Percentiles rank a stretch among this genome's conserved stretches.
Conservation (phyloP, 2,888 invertebrate species). For the Melinaea marsaeus region DNA sequence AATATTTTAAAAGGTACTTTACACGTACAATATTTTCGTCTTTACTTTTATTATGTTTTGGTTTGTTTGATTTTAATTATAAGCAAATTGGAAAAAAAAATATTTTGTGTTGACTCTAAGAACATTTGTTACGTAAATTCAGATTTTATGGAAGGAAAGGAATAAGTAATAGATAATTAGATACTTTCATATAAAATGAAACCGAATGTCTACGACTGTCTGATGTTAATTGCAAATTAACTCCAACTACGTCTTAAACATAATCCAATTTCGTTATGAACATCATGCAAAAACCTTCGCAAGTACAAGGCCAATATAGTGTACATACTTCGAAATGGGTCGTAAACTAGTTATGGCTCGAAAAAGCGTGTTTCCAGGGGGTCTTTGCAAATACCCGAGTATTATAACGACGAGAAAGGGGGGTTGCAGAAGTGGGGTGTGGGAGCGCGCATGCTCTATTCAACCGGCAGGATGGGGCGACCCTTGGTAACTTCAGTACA, state of each 20-base stretch:
- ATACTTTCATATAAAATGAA: background rate
- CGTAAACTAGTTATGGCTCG: conserved; percentile 31
- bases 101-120: too few relatives aligned
- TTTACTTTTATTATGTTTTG: too few relatives aligned
- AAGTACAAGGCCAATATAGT: conserved; percentile 24
- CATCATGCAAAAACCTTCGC: background rate
- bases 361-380: conserved; percentile 38
- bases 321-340: conserved; percentile 18
- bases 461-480: conserved; percentile 49
- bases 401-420: conserved; percentile 46
- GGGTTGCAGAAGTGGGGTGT: conserved; percentile 56
- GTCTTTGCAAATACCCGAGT: conserved; percentile 39
- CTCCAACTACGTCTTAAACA: background rate
- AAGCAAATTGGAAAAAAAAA: too few relatives aligned
- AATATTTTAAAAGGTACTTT: too few relatives aligned
- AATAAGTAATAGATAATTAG: background rate
- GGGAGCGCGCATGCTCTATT: conserved; percentile 69
- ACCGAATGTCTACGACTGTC: too few relatives aligned
- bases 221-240: too few relatives aligned
- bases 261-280: background rate
- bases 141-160: too few relatives aligned
- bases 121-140: too few relatives aligned
- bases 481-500: conserved; percentile 64
- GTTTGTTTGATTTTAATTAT: too few relatives aligned
- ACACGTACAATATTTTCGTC: too few relatives aligned